These are phyloP conservation scores for Parapsyche elsis DNA, from an alignment of 1,140 invertebrate species.

Conservation along the genomic window DNA sequence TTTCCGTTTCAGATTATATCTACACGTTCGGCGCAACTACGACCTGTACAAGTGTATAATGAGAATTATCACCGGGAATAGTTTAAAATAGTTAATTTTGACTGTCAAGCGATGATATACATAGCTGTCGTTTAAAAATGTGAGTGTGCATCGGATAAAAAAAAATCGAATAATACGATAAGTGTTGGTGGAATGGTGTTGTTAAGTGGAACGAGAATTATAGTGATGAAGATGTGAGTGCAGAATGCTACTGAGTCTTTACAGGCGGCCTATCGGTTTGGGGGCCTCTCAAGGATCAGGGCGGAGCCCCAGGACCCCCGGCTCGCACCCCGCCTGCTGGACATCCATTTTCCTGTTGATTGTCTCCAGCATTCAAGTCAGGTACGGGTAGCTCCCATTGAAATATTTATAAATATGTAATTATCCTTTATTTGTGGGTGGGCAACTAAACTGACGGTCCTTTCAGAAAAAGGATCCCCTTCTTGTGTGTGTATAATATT, in stretches of 20 bases:
- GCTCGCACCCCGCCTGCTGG: constrained; percentile 15
- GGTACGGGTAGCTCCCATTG: constrained; percentile 33
- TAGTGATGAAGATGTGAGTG: constrained; percentile 45
- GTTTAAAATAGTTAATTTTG: no score
- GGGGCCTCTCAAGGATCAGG: constrained; percentile 38
- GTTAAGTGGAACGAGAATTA: constrained; percentile 11
- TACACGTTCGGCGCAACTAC: no score
- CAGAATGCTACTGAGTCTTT: constrained; percentile 46
- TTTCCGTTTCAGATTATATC: no score
- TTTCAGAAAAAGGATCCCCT: constrained; percentile 16
- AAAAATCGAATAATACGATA: not conserved
- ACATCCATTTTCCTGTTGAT: constrained; percentile 37
- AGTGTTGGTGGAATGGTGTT: constrained; percentile 29
- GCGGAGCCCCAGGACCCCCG: constrained; percentile 35
- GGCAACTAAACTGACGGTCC: constrained; percentile 20
- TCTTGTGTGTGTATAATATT: not conserved
- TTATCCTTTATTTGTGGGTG: constrained; percentile 41
- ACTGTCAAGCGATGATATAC: no score
- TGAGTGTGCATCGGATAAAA: no score
- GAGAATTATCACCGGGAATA: no score
- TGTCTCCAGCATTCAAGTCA: constrained; percentile 41
- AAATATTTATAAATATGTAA: constrained; percentile 33
- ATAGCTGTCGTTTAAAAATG: no score
- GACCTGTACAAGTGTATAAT: no score
- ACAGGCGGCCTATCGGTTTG: constrained; percentile 41